Evolutionary conservation across 1,140 invertebrate genomes (phyloP).

Genomic region (Polyergus mexicanus): DNA sequence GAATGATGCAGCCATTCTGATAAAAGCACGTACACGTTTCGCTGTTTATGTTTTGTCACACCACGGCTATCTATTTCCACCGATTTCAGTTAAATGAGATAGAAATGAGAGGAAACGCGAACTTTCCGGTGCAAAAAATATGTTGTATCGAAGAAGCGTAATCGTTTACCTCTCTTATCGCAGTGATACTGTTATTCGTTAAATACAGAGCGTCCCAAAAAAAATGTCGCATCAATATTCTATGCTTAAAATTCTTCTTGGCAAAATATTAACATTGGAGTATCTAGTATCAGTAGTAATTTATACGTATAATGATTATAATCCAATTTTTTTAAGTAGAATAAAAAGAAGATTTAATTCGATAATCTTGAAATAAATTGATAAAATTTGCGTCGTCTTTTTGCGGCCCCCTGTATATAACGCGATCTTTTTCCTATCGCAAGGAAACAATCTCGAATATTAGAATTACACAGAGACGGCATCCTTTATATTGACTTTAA

Average conservation of each 20-base stretch:
- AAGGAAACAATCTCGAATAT: constrained; percentile 38
- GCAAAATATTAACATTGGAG: neutral
- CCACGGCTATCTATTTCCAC: neutral
- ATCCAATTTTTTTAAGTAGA: neutral
- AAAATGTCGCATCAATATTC: constrained; percentile 12
- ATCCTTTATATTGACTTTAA: constrained; percentile 55
- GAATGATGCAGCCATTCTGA: constrained; percentile 12
- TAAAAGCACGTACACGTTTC: neutral
- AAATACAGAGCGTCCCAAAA: constrained; percentile 51
- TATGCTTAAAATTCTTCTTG: neutral
- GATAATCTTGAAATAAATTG: neutral
- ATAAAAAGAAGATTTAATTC: no score
- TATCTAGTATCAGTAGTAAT: neutral
- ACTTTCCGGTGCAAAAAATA: constrained; percentile 30
- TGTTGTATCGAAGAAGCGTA: constrained; percentile 40
- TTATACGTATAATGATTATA: neutral
- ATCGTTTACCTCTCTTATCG: constrained; percentile 42
- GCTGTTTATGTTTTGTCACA: constrained; percentile 9
- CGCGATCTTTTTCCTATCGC: neutral
- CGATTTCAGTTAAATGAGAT: constrained; percentile 7
- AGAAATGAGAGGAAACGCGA: constrained; percentile 33
- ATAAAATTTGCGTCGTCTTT: neutral
- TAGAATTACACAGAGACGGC: constrained; percentile 53
- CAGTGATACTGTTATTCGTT: constrained; percentile 47
- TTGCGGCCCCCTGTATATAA: neutral